A percentile compares a stretch with the other conserved stretches of the same genome.
These are phyloP conservation scores for Bambusicola thoracicus DNA, from an alignment of 2,113 vertebrate genomes.

Conservation along the genomic window DNA sequence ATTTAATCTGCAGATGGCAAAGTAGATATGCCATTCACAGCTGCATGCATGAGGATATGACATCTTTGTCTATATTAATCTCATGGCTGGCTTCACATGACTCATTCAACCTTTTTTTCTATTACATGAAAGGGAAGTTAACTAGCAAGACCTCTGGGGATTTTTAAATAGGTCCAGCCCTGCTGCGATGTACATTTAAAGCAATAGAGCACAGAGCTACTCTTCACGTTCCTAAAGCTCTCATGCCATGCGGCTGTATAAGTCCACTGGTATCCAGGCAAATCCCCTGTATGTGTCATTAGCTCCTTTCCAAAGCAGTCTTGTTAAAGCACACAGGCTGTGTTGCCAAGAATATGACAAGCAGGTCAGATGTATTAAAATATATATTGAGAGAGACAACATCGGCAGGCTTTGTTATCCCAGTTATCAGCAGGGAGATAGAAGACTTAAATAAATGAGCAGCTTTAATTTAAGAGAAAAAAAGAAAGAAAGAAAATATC, in stretches of 20 bases:
- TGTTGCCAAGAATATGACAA: not conserved
- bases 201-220: not conserved
- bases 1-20: conserved; percentile 77
- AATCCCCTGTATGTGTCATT: not conserved
- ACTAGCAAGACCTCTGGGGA: conserved; percentile 43
- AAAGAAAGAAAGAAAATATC: not conserved
- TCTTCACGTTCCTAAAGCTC: not conserved
- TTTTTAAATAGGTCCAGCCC: conserved; percentile 61
- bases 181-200: not conserved
- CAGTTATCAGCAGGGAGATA: not conserved
- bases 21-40: conserved; percentile 73
- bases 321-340: not conserved
- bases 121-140: conserved; percentile 67
- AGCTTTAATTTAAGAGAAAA: not conserved
- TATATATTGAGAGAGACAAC: not conserved
- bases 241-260: not conserved
- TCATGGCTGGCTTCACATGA: conserved; percentile 76
- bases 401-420: not conserved
- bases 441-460: not conserved
- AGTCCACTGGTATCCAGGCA: not conserved
- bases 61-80: conserved; percentile 78
- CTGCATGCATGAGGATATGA: conserved; percentile 71
- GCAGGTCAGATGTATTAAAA: not conserved
- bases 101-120: conserved; percentile 71
- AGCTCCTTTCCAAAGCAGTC: not conserved